These are phyloP conservation scores for Marisa cornuarietis DNA, from an alignment of 1,140 invertebrate species.

Conservation along the genomic window DNA sequence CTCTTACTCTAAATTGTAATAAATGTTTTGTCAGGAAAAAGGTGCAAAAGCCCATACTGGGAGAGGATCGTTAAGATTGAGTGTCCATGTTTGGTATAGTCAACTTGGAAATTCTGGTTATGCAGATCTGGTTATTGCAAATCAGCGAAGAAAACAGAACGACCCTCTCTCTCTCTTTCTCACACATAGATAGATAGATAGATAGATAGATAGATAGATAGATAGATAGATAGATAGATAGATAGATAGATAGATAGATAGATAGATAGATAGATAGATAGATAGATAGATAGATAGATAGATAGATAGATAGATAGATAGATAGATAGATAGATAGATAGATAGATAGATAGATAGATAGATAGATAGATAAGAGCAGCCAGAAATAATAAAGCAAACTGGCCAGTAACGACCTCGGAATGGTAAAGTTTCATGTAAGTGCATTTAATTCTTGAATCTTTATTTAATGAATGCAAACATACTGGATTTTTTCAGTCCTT, in stretches of 20 bases:
- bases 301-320: background rate
- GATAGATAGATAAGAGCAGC: background rate
- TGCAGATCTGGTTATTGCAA: background rate
- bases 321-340: background rate
- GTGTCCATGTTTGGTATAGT: background rate
- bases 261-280: background rate
- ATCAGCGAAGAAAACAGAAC: background rate
- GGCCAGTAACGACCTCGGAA: background rate
- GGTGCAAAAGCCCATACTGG: background rate
- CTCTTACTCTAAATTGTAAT: background rate
- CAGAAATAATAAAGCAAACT: background rate
- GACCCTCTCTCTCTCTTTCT: background rate
- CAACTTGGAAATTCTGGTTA: background rate
- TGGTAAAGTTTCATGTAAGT: background rate
- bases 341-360: background rate
- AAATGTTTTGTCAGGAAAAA: background rate
- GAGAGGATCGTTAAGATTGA: background rate
- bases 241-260: background rate
- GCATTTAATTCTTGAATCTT: background rate
- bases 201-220: background rate
- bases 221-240: background rate
- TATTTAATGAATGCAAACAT: too few species aligned
- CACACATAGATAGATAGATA: background rate
- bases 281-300: background rate
- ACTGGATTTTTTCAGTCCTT: too few species aligned